These are phyloP conservation scores for Acutogordius australiensis DNA, from an alignment of 2,888 invertebrate species.

Conservation along the genomic window DNA sequence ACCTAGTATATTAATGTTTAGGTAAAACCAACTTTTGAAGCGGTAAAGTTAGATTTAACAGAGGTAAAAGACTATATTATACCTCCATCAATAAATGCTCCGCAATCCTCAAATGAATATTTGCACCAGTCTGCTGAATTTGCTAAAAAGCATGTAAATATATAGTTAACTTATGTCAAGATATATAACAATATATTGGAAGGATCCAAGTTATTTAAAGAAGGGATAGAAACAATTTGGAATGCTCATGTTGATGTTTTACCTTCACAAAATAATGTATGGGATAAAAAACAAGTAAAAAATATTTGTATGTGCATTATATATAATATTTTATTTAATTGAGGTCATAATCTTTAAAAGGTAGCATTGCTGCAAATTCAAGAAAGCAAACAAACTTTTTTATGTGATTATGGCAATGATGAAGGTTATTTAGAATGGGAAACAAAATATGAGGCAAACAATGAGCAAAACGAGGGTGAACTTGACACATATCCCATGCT, in stretches of 20 bases:
- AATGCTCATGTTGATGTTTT: neutral
- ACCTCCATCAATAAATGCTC: neutral
- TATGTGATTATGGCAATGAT: neutral
- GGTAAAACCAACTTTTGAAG: slow-evolving; percentile 5
- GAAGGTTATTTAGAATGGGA: neutral
- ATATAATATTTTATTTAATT: too few relatives aligned
- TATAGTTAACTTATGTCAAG: neutral
- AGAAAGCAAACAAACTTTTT: neutral
- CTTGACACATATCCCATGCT: neutral
- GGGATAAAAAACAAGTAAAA: neutral
- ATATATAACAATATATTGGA: neutral
- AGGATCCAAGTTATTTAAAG: neutral
- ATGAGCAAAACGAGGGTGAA: neutral
- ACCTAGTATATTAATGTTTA: neutral
- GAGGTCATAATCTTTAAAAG: too few relatives aligned
- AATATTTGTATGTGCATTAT: too few relatives aligned
- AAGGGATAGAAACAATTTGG: neutral
- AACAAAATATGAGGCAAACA: neutral
- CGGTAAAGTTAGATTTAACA: neutral
- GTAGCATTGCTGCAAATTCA: neutral
- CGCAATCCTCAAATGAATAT: neutral
- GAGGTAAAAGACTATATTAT: neutral
- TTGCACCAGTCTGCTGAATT: neutral
- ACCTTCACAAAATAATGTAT: neutral
- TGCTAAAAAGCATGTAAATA: neutral